Evolutionary conservation across 1,140 invertebrate genomes (phyloP).

Genomic region (Drosophila teissieri): DNA sequence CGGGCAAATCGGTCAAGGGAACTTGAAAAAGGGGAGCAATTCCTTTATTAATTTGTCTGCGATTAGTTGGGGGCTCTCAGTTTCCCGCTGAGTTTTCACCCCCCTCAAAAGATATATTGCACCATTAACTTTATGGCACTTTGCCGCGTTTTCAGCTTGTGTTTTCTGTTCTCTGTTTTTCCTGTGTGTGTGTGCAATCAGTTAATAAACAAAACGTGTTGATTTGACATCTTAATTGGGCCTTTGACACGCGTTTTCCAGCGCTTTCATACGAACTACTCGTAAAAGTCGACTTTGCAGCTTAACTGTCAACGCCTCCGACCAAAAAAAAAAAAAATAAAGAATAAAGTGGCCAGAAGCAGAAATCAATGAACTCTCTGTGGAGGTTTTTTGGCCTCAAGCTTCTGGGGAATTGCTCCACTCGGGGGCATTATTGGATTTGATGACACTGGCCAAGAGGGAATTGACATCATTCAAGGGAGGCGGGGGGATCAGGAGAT

Average conservation of each 20-base stretch:
- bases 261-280: conserved; percentile 20
- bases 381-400: conserved; percentile 50
- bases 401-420: conserved; percentile 33
- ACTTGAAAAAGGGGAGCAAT: conserved; percentile 3
- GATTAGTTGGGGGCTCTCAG: conserved; percentile 32
- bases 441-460: conserved; percentile 12
- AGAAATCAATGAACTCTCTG: conserved; percentile 76
- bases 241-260: conserved; percentile 57
- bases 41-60: conserved; percentile 64
- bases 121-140: conserved; percentile 56
- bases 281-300: conserved; percentile 24
- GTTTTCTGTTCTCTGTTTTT: neutral
- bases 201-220: conserved; percentile 77
- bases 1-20: conserved; percentile 48
- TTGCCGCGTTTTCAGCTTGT: conserved; percentile 10
- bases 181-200: conserved; percentile 57
- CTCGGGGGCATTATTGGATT: conserved; percentile 70
- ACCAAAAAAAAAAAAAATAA: conserved; percentile 12
- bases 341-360: neutral
- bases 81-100: neutral
- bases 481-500: neutral
- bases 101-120: conserved; percentile 10
- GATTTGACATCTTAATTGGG: conserved; percentile 81
- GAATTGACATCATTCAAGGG: neutral
- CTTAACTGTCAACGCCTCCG: conserved; percentile 40